Base-by-base conservation (phyloP, 2,113 vertebrate species). In the Lepus americanus region DNA sequence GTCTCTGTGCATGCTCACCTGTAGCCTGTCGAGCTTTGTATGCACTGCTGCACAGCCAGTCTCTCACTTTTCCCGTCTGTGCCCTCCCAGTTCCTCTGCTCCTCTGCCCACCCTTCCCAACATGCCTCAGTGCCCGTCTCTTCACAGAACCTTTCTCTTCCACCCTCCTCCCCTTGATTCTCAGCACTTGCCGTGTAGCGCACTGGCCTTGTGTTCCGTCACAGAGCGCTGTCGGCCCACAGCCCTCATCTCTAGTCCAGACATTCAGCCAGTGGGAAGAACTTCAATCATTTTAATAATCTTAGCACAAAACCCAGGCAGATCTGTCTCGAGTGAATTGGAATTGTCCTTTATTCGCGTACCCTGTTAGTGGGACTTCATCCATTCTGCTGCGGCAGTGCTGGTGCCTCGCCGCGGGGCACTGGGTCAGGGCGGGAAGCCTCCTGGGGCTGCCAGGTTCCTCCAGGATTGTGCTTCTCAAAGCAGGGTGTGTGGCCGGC, bases 181-280 rank as follows among this genome's bases (percentile, higher is more conserved):
- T 90, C 20, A 70, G 36, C 3, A 16, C 19, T 66, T 96, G 73
- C 59, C 70, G 84, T 22, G 31, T 64, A 85, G 55, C 69, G 22
- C 7, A 49, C 31, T 61, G 20, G n/a, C 67, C 29, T 72, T 69
- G 5, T 13, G 14, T 92, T 89, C 85, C 49, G 31, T 36, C 22
- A 33, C 70, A 36, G 12, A 49, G 59, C 49, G 63, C 23, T 80
- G 9, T 69, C 80, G 23, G 22, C 44, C 36, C 16, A 82, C 27
- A 63, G 49, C 73, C 80, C 27, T 72, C 36, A 49, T 76, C 66
- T 76, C 36, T 80, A 27, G 86, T 51, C 74, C 59, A 67, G 31
- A 86, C 95, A 81, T 61, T 44, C 13, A 83, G 11, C 36, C 85
- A 63, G 25, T 31, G 84, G 70, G 55, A 66, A n/a, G 89, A 67